Evolutionary conservation across 2,113 vertebrate species (phyloP).

Genomic region (Physeter macrocephalus): DNA sequence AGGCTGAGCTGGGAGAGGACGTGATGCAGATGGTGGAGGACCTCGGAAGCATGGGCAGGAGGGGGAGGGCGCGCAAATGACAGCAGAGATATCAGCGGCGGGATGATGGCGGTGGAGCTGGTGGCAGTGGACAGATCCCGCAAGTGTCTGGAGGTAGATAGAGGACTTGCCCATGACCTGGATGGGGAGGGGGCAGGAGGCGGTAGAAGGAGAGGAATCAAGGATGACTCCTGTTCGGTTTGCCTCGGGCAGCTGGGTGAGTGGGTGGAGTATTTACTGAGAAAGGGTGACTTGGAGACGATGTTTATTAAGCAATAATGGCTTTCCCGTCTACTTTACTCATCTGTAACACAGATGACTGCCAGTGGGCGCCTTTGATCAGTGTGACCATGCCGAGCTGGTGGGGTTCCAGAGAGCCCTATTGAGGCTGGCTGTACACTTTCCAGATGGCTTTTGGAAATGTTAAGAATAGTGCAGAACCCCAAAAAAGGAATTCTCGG

Average conservation of each 20-base stretch:
- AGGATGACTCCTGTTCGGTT: neutral
- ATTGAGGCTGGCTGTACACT: neutral
- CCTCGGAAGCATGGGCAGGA: neutral
- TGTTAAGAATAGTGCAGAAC: conserved; percentile 27
- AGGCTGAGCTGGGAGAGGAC: neutral
- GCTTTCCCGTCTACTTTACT: conserved; percentile 21
- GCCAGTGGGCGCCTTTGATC: conserved; percentile 46
- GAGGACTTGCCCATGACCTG: neutral
- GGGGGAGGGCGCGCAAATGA: rapidly evolving
- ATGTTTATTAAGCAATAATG: conserved; percentile 8
- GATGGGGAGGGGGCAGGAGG: neutral
- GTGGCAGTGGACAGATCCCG: neutral
- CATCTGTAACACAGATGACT: neutral
- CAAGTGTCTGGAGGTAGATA: neutral
- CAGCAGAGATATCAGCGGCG: neutral
- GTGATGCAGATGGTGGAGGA: neutral
- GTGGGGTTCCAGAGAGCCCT: neutral
- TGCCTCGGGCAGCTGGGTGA: neutral
- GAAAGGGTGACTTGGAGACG: neutral
- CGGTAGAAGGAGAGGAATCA: neutral
- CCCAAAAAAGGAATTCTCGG: neutral
- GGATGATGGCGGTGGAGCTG: neutral
- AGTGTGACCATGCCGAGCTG: neutral
- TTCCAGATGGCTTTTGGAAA: conserved; percentile 9
- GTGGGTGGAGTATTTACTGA: conserved; percentile 10